Evolutionary conservation across 2,888 invertebrate genomes (phyloP).

Genomic region (Smittia aterrima): DNA sequence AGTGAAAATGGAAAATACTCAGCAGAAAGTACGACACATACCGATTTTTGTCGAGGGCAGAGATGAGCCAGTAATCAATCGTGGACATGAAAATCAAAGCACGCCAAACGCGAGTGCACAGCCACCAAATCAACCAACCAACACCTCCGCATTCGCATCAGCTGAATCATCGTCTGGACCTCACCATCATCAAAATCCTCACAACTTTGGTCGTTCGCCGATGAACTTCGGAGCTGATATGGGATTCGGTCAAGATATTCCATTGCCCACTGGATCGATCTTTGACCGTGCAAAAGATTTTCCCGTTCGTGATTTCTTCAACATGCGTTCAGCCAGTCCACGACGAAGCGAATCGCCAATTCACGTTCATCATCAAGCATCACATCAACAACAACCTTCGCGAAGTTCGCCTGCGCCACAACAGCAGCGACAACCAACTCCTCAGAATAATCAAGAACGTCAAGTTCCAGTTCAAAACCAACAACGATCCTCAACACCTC

Average conservation of each 20-base stretch:
- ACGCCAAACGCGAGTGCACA: constrained; percentile 49
- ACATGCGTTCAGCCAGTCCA: not conserved
- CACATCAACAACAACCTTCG: constrained; percentile 24
- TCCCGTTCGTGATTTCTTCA: constrained; percentile 43
- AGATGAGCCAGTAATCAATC: constrained; percentile 69
- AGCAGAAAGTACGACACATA: constrained; percentile 67
- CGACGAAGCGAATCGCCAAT: constrained; percentile 29
- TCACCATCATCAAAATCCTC: constrained; percentile 30
- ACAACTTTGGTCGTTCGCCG: constrained; percentile 43
- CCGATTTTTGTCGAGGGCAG: constrained; percentile 80
- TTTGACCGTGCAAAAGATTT: constrained; percentile 44
- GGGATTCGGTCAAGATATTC: constrained; percentile 41
- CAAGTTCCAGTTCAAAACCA: constrained; percentile 45
- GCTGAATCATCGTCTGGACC: constrained; percentile 31
- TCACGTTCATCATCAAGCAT: not conserved
- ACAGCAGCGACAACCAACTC: constrained; percentile 43
- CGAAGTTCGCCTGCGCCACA: constrained; percentile 14
- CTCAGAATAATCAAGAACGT: constrained; percentile 42
- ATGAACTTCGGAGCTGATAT: constrained; percentile 40
- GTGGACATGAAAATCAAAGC: constrained; percentile 36
- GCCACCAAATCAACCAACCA: constrained; percentile 48
- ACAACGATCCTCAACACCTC: constrained; percentile 46
- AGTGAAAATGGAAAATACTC: constrained; percentile 45
- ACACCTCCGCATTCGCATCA: constrained; percentile 26
- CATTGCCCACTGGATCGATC: constrained; percentile 42